Conservation (phyloP, 23 tunicate genomes). For the Oikopleura albicans region DNA sequence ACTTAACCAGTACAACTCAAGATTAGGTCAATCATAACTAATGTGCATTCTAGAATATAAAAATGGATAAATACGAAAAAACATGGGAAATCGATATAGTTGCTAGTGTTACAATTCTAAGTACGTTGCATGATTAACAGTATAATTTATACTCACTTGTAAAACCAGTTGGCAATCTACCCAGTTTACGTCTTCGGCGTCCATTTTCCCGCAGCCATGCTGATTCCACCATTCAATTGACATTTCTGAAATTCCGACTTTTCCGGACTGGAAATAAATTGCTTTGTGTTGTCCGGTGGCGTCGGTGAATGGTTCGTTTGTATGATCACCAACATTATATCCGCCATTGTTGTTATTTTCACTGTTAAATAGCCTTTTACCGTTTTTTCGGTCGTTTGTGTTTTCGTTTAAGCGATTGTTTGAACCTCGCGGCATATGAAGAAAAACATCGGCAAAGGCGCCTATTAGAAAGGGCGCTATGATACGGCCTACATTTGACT, state of each 20-base stretch:
- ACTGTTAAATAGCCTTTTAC: slow-evolving; percentile 50
- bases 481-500: too few relatives aligned
- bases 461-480: slow-evolving; percentile 23
- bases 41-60: too few relatives aligned
- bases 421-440: slow-evolving; percentile 56
- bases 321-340: slow-evolving; percentile 59
- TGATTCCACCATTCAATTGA: slow-evolving; percentile 68
- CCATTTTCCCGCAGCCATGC: slow-evolving; percentile 86
- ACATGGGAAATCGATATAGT: too few relatives aligned
- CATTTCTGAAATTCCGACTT: slow-evolving; percentile 37
- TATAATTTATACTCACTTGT: too few relatives aligned
- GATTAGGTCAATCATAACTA: too few relatives aligned
- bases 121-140: too few relatives aligned
- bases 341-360: slow-evolving; percentile 85
- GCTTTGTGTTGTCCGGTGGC: slow-evolving; percentile 43
- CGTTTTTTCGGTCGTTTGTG: slow-evolving; percentile 37
- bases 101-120: too few relatives aligned
- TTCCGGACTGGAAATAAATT: slow-evolving; percentile 23
- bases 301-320: slow-evolving; percentile 13
- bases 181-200: slow-evolving; percentile 40
- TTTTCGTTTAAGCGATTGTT: slow-evolving; percentile 75
- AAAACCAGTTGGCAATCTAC: slow-evolving; percentile 34
- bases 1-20: too few relatives aligned
- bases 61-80: too few relatives aligned
- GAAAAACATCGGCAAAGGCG: slow-evolving; percentile 30